Percentiles rank a stretch among this genome's conserved stretches.
These are phyloP conservation scores for Phoeniculus purpureus DNA, from an alignment of 2,797 vertebrate species.

Conservation along the genomic window DNA sequence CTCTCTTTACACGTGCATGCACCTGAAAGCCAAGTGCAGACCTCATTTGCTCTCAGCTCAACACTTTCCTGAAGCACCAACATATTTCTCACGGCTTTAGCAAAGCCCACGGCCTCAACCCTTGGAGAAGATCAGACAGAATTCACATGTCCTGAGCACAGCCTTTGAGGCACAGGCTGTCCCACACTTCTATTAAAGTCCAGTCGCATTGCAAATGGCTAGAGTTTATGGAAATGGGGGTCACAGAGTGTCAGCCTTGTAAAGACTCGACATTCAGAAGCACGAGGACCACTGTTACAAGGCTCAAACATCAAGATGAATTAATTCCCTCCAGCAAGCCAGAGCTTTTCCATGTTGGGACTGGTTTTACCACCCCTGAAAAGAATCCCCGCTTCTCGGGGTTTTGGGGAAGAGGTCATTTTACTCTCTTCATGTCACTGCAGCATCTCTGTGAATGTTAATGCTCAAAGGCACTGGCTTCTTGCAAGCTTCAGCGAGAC, in stretches of 20 bases:
- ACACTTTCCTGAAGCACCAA: not conserved
- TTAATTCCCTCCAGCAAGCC: not conserved
- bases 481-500: not conserved
- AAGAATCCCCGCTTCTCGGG: not conserved
- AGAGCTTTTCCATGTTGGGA: not conserved
- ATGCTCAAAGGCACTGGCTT: not conserved
- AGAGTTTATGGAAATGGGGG: not conserved
- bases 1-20: not conserved
- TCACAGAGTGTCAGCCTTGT: fast-evolving
- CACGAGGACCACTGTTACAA: not conserved
- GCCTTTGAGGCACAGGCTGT: not conserved
- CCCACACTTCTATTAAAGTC: not conserved
- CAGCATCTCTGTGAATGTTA: not conserved
- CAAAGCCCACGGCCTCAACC: not conserved
- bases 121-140: not conserved
- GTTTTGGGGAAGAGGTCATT: not conserved
- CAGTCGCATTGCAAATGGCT: fast-evolving
- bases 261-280: not conserved
- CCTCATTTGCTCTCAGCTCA: not conserved
- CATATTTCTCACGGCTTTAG: not conserved
- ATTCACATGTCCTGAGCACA: not conserved
- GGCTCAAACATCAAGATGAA: not conserved
- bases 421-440: not conserved
- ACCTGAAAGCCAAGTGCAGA: not conserved
- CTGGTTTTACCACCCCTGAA: not conserved